Evolutionary conservation across 2,888 invertebrate genomes (phyloP), one percentile per base, ranked within the genome.

Genomic region (Notocelia uddmanniana): DNA sequence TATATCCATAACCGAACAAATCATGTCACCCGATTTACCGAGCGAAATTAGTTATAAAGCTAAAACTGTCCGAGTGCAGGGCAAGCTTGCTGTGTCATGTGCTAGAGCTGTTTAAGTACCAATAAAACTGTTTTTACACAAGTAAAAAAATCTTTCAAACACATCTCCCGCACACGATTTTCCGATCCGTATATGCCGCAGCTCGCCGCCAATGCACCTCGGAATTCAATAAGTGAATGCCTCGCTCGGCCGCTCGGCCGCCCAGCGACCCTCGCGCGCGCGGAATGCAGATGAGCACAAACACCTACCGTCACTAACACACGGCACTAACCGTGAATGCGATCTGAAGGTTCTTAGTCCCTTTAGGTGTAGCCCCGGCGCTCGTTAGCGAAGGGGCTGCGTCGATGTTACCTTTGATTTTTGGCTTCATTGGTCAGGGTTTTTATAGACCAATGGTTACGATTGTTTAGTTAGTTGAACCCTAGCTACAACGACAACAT

Each of bases 221-320:
- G 58, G 64, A 70, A 70, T 70, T 41, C 70, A 70, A 70, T 70
- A 70, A 70, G 58, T 52, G 50, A 19, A 64, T 64, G 58, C 69
- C 69, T 23, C 48, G 45, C n/a, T n/a, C n/a, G n/a, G 26, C 18
- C 21, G 31, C 31, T 15, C 23, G 48, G 23, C 26, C 18, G 23
- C 45, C 45, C 26, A 1, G 55, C 41, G 41, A 31, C 19, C 62
- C 60, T 23, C 60, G 48, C 34, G 19, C 69, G 62, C 63, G 58
- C 37, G 64, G 70, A 70, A 70, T 70, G 70, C 57, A 70, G 64
- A 64, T 64, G 70, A 50, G 68, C 23, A 37, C 68, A 68, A 68
- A 68, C 68, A 68, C 58, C 21, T 3, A 18, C 34, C 52, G n/a
- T 34, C 15, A 18, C 41, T 6, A 15, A 26, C 31, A 31, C 63